A percentile compares a stretch with the other conserved stretches of the same genome.
Conservation (phyloP, 2,888 invertebrate genomes). For the Epinotia bilunana region DNA sequence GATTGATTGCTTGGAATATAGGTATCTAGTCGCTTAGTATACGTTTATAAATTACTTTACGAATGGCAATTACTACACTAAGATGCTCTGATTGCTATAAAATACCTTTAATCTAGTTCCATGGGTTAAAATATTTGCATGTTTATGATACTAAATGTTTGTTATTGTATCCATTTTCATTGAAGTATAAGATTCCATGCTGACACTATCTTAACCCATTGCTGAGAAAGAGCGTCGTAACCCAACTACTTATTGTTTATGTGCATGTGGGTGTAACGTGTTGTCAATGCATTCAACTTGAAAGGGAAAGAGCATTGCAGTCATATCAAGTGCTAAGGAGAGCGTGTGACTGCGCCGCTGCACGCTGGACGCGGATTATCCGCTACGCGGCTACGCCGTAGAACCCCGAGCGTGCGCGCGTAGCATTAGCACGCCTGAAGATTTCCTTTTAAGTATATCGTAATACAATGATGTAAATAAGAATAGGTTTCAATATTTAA, state of each 20-base stretch:
- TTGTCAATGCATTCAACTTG: slow-evolving; percentile 74
- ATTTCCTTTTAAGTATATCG: slow-evolving; percentile 49
- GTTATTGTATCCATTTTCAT: not conserved
- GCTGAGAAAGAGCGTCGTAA: not conserved
- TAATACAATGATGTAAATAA: not conserved
- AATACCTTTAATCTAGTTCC: not conserved
- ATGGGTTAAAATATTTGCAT: not conserved
- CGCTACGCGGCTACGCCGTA: slow-evolving; percentile 77
- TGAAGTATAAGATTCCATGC: not conserved
- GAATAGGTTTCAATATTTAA: not conserved
- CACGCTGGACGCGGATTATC: slow-evolving; percentile 78
- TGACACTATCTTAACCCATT: not conserved
- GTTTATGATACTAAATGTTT: not conserved
- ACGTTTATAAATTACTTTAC: too few species aligned
- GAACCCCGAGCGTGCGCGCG: slow-evolving; percentile 67
- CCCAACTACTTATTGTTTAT: not conserved
- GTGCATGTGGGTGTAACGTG: not conserved
- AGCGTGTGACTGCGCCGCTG: slow-evolving; percentile 78
- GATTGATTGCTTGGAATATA: slow-evolving; percentile 7
- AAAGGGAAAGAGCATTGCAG: slow-evolving; percentile 75
- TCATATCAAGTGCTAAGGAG: slow-evolving; percentile 67
- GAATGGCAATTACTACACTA: too few species aligned
- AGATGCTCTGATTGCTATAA: not conserved
- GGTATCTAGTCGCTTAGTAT: not conserved
- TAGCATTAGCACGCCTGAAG: slow-evolving; percentile 60